Base-by-base conservation (phyloP, 92 coral and sea anemone genomes). In the Bergia sp. region DNA sequence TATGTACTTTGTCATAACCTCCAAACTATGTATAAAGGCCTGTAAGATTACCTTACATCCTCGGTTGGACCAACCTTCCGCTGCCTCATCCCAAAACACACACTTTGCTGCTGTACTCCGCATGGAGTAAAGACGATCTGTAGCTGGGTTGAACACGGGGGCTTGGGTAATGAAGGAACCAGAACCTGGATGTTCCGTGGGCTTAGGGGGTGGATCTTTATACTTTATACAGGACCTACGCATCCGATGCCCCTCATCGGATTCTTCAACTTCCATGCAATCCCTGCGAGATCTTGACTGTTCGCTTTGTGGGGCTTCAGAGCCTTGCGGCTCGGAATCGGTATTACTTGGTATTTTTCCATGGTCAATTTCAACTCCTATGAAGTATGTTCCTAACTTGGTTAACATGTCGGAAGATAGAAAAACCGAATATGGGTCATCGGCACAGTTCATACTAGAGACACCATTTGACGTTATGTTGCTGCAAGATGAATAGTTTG, bases 161-260 rank as follows among this genome's bases (percentile, higher is more conserved):
- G 41, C 87, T 71, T 72, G 66, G 16, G 78, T 84, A 50, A 84
- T 21, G 79, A 11, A 84, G n/a, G 61, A 4, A 13, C 75, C 87
- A 3, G 77, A 43, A 7, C 13, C 87, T 12, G 87, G 77, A n/a
- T 0, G 64, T 13, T 45, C 79, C 13, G 87, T 84, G 1, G 86
- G 85, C 29, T 81, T 81, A 15, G 86, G 87, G 18, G 87, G 87
- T 15, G 87, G 87, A 1, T 84, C 87, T 55, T 84, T 84, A 38
- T 84, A 84, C 45, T 71, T 84, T 45, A 84, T 84, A 50, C 87
- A 84, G 6, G 87, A 84, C 37, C 87, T 45, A 4, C 67, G 77
- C 3, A 18, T 18, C 36, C 87, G 87, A 47, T 84, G 69, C 0
- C 42, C 79, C 16, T 45, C 75, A 11, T 47, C 47, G 5, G 3